Conservation (phyloP, 2,797 vertebrate genomes). For the Percopsis omiscomaycus region DNA sequence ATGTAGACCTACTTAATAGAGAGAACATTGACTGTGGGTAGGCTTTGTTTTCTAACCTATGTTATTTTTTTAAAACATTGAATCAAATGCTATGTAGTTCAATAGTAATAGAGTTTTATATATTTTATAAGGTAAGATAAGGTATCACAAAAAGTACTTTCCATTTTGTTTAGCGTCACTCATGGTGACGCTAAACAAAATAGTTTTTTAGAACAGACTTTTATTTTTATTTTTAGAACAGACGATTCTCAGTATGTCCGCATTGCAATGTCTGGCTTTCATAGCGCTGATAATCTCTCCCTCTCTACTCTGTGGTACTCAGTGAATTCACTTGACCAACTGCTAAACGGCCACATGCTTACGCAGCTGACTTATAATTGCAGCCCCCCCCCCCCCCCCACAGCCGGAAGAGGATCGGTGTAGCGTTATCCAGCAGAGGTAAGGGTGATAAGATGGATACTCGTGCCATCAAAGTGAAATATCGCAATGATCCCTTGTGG, state of each 20-base stretch:
- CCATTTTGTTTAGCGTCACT: background rate
- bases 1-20: too few species aligned
- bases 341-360: too few species aligned
- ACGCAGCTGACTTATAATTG: too few species aligned
- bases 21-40: background rate
- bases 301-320: conserved; percentile 43
- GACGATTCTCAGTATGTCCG: background rate
- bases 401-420: conserved; percentile 36
- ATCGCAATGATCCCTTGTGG: conserved; percentile 57
- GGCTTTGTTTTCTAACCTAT: background rate
- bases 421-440: conserved; percentile 62
- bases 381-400: conserved; percentile 22
- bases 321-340: background rate
- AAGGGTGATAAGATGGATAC: conserved; percentile 68
- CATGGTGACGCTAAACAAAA: too few species aligned
- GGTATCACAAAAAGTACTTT: background rate
- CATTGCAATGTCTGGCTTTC: conserved; percentile 5
- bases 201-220: too few species aligned
- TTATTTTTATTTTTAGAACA: background rate
- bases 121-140: too few species aligned
- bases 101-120: too few species aligned
- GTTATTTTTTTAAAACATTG: too few species aligned
- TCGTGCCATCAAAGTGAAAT: conserved; percentile 75
- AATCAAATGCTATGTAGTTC: too few species aligned
- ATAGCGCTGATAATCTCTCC: conserved; percentile 22